Conservation (phyloP, 1,140 invertebrate species). For the Heliconius nattereri region DNA sequence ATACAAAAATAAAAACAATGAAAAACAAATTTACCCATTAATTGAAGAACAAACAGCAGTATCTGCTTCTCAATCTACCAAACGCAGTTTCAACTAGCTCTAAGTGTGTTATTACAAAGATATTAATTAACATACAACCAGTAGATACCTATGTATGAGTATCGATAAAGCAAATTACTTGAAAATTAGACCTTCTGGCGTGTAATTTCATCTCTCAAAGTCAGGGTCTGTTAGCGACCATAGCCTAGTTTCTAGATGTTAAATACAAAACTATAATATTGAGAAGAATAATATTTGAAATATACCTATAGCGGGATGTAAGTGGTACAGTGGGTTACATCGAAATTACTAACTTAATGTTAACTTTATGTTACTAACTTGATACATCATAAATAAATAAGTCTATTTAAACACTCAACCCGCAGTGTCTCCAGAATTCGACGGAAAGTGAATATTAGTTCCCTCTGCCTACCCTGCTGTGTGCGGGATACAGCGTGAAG, state of each 20-base stretch:
- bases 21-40: not conserved
- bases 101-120: constrained; percentile 3
- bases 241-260: constrained; percentile 20
- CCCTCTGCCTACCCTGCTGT: no score
- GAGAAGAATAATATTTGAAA: no score
- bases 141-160: not conserved
- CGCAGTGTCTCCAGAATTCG: no score
- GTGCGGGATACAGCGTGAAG: no score
- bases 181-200: constrained; percentile 30
- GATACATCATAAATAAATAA: no score
- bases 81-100: not conserved
- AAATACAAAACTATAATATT: not conserved
- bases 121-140: constrained; percentile 15
- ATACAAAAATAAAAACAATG: not conserved
- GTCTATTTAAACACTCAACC: no score
- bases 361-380: no score
- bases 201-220: constrained; percentile 35
- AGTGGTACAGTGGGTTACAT: no score
- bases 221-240: constrained; percentile 19
- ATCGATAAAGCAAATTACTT: constrained; percentile 27
- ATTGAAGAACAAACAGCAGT: not conserved
- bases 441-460: no score
- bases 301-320: no score
- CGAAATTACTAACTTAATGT: no score
- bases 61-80: not conserved